A percentile compares a stretch with the other conserved stretches of the same genome.
These are phyloP conservation scores for Drosophila obscura DNA, from an alignment of 1,140 invertebrate genomes.

Conservation along the genomic window DNA sequence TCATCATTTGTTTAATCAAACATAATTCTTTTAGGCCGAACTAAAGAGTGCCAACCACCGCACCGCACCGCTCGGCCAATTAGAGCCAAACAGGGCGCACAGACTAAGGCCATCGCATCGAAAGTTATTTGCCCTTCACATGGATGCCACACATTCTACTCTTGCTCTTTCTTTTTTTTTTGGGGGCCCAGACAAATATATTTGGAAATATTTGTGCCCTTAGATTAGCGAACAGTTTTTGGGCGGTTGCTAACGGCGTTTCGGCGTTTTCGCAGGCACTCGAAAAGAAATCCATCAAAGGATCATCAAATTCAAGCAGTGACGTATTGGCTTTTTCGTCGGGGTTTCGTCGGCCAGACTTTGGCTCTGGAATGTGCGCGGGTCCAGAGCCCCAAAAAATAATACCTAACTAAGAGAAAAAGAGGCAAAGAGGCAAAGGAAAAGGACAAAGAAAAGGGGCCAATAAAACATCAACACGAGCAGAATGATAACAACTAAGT, in stretches of 20 bases:
- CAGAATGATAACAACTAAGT: conserved; percentile 80
- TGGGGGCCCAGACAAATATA: conserved; percentile 32
- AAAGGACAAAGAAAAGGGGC: conserved; percentile 15
- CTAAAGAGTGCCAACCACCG: conserved; percentile 55
- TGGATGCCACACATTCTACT: conserved; percentile 62
- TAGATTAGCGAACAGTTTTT: conserved; percentile 65
- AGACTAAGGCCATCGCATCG: conserved; percentile 27
- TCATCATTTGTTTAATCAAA: conserved; percentile 50
- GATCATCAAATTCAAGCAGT: conserved; percentile 71
- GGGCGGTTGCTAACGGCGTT: conserved; percentile 65
- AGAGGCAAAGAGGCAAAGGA: background rate
- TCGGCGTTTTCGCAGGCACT: conserved; percentile 18
- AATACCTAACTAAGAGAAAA: conserved; percentile 34
- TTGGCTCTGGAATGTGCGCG: conserved; percentile 45
- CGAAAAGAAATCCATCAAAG: conserved; percentile 70
- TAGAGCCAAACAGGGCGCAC: conserved; percentile 71
- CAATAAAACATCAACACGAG: conserved; percentile 80
- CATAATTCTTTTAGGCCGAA: conserved; percentile 63
- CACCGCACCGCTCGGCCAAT: conserved; percentile 38
- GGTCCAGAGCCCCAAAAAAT: conserved; percentile 41
- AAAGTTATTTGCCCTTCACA: conserved; percentile 57
- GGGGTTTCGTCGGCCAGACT: conserved; percentile 16
- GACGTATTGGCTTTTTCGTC: conserved; percentile 62
- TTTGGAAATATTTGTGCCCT: conserved; percentile 63
- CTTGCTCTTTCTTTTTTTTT: background rate